These are phyloP conservation scores for Momotus momota DNA, from an alignment of 2,797 vertebrate genomes.

Conservation along the genomic window DNA sequence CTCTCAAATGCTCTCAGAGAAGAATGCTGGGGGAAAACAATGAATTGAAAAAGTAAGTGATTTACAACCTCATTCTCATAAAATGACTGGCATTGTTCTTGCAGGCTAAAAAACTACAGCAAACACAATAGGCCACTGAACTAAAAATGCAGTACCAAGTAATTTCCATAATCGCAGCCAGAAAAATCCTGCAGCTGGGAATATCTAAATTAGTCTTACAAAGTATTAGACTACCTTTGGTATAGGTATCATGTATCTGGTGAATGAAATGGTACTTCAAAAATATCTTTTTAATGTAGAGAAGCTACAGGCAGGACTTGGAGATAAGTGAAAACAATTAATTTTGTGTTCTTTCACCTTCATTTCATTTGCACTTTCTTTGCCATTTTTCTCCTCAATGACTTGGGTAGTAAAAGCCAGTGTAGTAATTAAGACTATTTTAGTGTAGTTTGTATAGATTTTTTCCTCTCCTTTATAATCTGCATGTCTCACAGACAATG, in stretches of 20 bases:
- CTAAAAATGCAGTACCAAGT: conserved; percentile 71
- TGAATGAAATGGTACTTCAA: conserved; percentile 59
- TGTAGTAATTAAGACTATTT: not conserved
- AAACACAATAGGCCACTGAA: conserved; percentile 49
- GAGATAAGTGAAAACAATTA: not conserved
- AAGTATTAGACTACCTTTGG: conserved; percentile 64
- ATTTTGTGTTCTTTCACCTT: conserved; percentile 6
- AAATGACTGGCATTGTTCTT: conserved; percentile 73
- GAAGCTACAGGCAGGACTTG: conserved; percentile 35
- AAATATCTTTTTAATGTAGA: conserved; percentile 55
- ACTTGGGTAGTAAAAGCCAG: not conserved
- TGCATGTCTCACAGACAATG: not conserved
- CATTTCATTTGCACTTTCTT: not conserved
- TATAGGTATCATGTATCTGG: conserved; percentile 57
- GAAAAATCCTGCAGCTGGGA: conserved; percentile 65
- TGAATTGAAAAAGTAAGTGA: conserved; percentile 66
- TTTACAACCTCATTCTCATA: conserved; percentile 68
- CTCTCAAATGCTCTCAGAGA: conserved; percentile 9
- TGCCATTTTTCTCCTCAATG: not conserved
- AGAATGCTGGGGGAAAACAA: conserved; percentile 51
- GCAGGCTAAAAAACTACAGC: conserved; percentile 35
- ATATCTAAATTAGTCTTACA: conserved; percentile 50
- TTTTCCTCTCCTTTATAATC: not conserved
- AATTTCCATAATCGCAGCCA: conserved; percentile 73
- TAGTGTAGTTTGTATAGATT: not conserved